Evolutionary conservation across 1,140 invertebrate genomes (phyloP).

Genomic region (Drosophila azteca): DNA sequence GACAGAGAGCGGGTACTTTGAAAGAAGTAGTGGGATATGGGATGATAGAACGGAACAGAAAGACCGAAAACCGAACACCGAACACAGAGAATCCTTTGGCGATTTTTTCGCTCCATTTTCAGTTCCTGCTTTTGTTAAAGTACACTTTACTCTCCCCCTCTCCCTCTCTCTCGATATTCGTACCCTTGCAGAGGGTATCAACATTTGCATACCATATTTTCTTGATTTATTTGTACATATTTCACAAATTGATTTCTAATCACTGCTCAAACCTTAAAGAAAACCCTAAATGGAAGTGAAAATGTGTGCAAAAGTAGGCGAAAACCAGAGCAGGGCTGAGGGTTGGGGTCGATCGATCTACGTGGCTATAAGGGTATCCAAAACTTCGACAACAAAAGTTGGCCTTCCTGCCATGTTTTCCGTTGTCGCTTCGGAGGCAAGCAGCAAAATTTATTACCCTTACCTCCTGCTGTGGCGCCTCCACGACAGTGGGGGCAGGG

Average conservation of each 20-base stretch:
- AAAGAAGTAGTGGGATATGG: too few species aligned
- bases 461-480: slow-evolving; percentile 24
- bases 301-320: too few species aligned
- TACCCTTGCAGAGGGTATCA: not conserved
- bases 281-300: too few species aligned
- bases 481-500: not conserved
- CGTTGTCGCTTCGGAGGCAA: slow-evolving; percentile 6
- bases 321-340: too few species aligned
- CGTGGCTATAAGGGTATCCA: too few species aligned
- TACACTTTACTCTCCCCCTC: slow-evolving; percentile 6
- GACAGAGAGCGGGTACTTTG: too few species aligned
- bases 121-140: slow-evolving; percentile 41
- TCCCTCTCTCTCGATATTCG: not conserved
- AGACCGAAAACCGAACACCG: slow-evolving; percentile 11
- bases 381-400: too few species aligned
- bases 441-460: slow-evolving; percentile 47
- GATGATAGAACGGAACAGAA: not conserved
- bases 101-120: slow-evolving; percentile 17
- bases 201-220: too few species aligned
- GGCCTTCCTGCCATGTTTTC: not conserved
- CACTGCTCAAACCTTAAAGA: too few species aligned
- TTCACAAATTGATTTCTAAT: too few species aligned
- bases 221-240: too few species aligned
- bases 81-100: slow-evolving; percentile 18
- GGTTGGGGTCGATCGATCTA: too few species aligned